Base-by-base conservation (phyloP, 2,888 invertebrate species). In the Spisula subtruncata region DNA sequence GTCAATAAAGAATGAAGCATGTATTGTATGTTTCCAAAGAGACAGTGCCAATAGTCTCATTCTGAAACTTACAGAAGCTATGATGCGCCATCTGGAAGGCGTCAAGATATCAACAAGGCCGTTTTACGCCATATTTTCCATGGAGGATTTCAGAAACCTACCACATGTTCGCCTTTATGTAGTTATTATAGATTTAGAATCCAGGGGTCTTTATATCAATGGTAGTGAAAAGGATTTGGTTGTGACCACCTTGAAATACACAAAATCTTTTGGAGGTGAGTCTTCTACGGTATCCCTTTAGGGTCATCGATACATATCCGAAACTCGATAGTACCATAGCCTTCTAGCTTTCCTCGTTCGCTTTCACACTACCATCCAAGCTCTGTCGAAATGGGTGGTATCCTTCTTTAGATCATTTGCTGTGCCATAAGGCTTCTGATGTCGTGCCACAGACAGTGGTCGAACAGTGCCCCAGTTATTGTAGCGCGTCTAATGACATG, bases 131-230 rank as follows among this genome's bases (percentile, higher is more conserved):
- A 93, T 96, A 20, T 94, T 94, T 83, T 90, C 93, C 0, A 88
- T 92, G 46, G 95, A 95, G 14, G 93, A 94, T 84, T 88, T 96
- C 20, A 92, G 94, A 48, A 93, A 92, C 75, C 91, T 94, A 66
- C 96, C 96, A 20, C 93, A 93, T 56, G 94, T 94, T 41, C 93
- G 94, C 56, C 91, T 95, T 71, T 96, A 94, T 86, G 90, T 95
- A 56, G 92, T 95, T 5, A 90, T 96, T 20, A 93, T 94, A 12
- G 95, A 96, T 89, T 87, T 93, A 54, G 94, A 94, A 82, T 92
- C 91, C 6, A 85, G 92, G 51, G 91, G 92, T 16, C 85, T 88
- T 80, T 93, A 89, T 86, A 89, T 91, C 46, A 93, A 92, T 84
- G 93, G 93, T 35, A 90, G 90, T n/a, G 93, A 93, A 35, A 93